These are phyloP conservation scores for Setophaga coronata DNA, from an alignment of 2,113 vertebrate genomes.

Conservation along the genomic window DNA sequence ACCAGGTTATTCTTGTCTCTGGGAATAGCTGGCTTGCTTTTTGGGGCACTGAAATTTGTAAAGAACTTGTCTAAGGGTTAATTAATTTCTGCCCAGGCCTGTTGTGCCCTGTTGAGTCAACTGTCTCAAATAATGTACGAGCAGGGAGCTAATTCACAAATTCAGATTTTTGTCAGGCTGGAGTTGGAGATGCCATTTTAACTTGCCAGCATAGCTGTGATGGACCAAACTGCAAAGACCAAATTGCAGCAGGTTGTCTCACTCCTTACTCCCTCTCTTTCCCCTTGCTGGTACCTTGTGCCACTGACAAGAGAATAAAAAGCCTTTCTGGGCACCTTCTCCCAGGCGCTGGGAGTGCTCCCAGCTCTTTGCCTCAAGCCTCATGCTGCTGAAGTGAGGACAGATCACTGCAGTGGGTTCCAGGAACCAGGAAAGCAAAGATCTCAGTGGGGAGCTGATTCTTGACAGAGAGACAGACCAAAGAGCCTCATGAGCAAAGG, in stretches of 20 bases:
- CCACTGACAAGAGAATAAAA: neutral
- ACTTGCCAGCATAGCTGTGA: neutral
- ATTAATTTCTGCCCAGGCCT: neutral
- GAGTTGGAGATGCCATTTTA: neutral
- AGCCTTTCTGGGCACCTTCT: neutral
- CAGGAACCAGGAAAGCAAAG: neutral
- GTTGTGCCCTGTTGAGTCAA: neutral
- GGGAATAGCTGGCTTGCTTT: neutral
- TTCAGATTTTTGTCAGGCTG: neutral
- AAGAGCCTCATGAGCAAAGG: neutral
- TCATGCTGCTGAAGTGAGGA: fast-evolving
- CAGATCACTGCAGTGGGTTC: neutral
- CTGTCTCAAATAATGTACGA: neutral
- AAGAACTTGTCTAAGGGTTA: neutral
- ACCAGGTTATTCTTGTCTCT: neutral
- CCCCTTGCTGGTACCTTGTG: neutral
- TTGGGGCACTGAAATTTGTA: neutral
- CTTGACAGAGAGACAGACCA: neutral
- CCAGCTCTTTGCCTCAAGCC: neutral
- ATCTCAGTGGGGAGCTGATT: neutral
- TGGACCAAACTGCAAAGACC: neutral
- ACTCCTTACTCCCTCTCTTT: neutral
- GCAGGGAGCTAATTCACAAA: neutral
- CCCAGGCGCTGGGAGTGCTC: neutral
- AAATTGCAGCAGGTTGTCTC: neutral